Conservation (phyloP, 2,888 invertebrate species). For the Drosophila merina region DNA sequence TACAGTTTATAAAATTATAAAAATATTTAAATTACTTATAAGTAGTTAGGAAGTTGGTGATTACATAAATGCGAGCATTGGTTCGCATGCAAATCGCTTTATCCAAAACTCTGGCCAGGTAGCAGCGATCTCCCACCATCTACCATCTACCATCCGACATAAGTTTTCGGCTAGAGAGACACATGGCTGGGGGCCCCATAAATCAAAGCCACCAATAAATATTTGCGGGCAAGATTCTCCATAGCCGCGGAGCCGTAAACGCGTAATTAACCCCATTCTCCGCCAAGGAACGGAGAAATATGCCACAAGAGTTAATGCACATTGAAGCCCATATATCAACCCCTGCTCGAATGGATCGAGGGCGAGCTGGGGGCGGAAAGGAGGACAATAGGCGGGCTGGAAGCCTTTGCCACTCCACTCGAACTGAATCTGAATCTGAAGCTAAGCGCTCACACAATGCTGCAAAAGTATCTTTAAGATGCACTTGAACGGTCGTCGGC, state of each 20-base stretch:
- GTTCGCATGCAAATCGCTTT: constrained; percentile 34
- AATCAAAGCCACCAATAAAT: constrained; percentile 72
- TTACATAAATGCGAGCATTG: constrained; percentile 30
- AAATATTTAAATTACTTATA: constrained; percentile 69
- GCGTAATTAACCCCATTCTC: constrained; percentile 73
- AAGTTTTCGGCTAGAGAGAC: constrained; percentile 25
- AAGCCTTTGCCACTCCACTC: constrained; percentile 38
- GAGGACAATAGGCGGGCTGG: constrained; percentile 53
- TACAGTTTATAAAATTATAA: constrained; percentile 51
- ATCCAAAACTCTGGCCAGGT: constrained; percentile 6
- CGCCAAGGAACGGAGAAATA: constrained; percentile 37
- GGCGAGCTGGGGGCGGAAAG: not conserved
- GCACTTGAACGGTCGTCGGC: constrained; percentile 77
- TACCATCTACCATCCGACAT: constrained; percentile 10
- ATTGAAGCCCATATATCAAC: constrained; percentile 76
- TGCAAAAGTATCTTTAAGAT: constrained; percentile 77
- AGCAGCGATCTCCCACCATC: constrained; percentile 12
- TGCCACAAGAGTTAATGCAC: constrained; percentile 68
- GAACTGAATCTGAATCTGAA: constrained; percentile 15
- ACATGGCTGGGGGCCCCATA: constrained; percentile 50
- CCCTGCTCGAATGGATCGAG: constrained; percentile 38
- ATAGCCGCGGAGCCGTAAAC: constrained; percentile 50
- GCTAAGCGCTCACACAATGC: constrained; percentile 59
- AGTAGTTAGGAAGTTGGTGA: constrained; percentile 62
- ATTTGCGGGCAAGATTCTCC: constrained; percentile 46